Evolutionary conservation across 2,113 vertebrate species (phyloP).

Genomic region (Phylloscopus trochiloides): DNA sequence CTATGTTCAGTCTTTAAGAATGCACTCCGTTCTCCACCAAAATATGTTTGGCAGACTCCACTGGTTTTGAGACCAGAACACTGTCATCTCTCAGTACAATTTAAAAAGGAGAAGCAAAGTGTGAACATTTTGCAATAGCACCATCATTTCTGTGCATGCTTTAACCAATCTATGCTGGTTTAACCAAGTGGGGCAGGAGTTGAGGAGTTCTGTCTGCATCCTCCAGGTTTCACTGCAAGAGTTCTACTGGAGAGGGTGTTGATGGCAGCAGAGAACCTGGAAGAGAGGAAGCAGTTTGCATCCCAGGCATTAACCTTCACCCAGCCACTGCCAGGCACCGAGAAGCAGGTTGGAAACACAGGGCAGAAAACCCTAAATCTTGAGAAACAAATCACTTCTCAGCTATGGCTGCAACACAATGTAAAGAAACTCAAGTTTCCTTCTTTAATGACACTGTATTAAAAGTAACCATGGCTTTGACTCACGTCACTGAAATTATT

Average conservation of each 20-base stretch:
- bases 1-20: background rate
- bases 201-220: background rate
- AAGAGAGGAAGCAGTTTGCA: background rate
- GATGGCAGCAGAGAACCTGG: background rate
- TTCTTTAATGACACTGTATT: background rate
- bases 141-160: background rate
- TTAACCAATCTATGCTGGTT: background rate
- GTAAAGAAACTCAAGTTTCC: background rate
- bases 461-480: background rate
- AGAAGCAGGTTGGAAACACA: background rate
- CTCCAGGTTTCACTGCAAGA: background rate
- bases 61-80: background rate
- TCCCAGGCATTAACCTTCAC: background rate
- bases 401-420: background rate
- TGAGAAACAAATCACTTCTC: background rate
- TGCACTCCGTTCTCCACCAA: background rate
- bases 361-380: background rate
- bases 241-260: background rate
- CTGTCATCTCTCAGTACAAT: background rate
- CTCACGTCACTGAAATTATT: fast-evolving
- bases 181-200: background rate
- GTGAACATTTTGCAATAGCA: background rate
- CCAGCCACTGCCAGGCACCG: background rate
- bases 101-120: background rate
- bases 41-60: background rate